Evolutionary conservation across 2,797 vertebrate species (phyloP).

Genomic region (Schizopygopsis malacanthus): DNA sequence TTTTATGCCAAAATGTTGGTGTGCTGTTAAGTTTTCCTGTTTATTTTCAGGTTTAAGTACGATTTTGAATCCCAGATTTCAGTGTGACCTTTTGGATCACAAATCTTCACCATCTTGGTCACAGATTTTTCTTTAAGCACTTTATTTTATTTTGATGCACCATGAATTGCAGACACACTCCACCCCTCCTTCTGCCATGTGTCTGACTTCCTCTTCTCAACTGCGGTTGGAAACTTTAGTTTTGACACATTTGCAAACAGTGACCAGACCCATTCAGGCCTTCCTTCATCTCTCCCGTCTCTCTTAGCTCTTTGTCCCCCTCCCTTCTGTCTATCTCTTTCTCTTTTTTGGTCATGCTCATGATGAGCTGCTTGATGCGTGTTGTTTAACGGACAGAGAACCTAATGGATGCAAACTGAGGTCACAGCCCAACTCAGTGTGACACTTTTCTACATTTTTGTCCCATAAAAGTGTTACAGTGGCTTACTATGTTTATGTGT

Average conservation of each 20-base stretch:
- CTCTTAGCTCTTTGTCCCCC: slow-evolving; percentile 60
- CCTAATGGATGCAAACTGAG: neutral
- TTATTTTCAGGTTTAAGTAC: neutral
- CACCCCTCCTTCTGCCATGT: slow-evolving; percentile 68
- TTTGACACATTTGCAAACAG: slow-evolving; percentile 83
- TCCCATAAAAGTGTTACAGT: neutral
- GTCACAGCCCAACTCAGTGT: neutral
- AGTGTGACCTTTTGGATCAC: neutral
- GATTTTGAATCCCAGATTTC: neutral
- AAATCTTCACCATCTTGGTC: neutral
- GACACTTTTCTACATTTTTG: neutral
- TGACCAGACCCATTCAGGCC: slow-evolving; percentile 74
- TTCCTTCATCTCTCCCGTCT: slow-evolving; percentile 72
- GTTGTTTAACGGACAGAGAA: neutral
- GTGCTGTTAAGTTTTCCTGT: neutral
- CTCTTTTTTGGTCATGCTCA: slow-evolving; percentile 34
- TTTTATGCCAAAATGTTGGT: neutral
- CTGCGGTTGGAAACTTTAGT: slow-evolving; percentile 88
- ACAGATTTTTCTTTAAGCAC: neutral
- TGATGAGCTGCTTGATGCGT: neutral
- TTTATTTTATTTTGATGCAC: slow-evolving; percentile 4
- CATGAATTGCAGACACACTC: slow-evolving; percentile 35
- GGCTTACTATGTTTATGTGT: neutral
- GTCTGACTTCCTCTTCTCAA: slow-evolving; percentile 82
- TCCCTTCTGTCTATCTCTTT: slow-evolving; percentile 29